Conservation (phyloP, 2,888 invertebrate species). For the Dicyrtomina minuta region DNA sequence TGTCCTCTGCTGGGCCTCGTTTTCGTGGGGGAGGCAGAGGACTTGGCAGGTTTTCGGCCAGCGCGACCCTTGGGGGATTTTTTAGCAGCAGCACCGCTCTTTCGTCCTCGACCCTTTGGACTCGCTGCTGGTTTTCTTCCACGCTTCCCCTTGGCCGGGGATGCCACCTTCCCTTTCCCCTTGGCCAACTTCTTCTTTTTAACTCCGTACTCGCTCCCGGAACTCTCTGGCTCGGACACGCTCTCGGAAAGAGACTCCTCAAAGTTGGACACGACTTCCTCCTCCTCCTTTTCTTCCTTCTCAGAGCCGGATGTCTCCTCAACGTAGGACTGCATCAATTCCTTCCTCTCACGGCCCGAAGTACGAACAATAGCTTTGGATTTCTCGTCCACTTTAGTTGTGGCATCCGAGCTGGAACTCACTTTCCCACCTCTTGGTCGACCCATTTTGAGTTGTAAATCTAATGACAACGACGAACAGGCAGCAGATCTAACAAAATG, state of each 20-base stretch:
- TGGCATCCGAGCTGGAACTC: conserved; percentile 22
- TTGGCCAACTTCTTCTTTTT: conserved; percentile 37
- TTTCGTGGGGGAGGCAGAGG: conserved; percentile 31
- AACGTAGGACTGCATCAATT: conserved; percentile 10
- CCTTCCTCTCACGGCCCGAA: conserved; percentile 27
- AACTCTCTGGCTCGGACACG: conserved; percentile 38
- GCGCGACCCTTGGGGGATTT: conserved; percentile 22
- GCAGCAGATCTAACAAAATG: too few species aligned
- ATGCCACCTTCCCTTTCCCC: conserved; percentile 16
- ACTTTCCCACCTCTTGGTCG: conserved; percentile 25
- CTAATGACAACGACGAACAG: too few species aligned
- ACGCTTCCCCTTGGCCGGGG: not conserved
- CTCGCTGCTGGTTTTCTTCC: conserved; percentile 3
- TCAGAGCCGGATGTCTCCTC: conserved; percentile 31
- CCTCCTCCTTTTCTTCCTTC: conserved; percentile 38
- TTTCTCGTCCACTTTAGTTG: conserved; percentile 13
- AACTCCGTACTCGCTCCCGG: conserved; percentile 52
- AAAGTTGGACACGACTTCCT: conserved; percentile 9
- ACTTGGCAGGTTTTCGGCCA: conserved; percentile 28
- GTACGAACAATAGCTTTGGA: conserved; percentile 5
- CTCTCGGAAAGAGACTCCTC: conserved; percentile 13
- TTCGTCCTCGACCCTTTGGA: conserved; percentile 41
- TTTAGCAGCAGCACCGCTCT: conserved; percentile 14
- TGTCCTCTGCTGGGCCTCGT: conserved; percentile 39
- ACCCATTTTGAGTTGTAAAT: conserved; percentile 24